phyloP scores from a whole-genome alignment of 2,888 invertebrate genomes.

The Lamproptera curius region DNA sequence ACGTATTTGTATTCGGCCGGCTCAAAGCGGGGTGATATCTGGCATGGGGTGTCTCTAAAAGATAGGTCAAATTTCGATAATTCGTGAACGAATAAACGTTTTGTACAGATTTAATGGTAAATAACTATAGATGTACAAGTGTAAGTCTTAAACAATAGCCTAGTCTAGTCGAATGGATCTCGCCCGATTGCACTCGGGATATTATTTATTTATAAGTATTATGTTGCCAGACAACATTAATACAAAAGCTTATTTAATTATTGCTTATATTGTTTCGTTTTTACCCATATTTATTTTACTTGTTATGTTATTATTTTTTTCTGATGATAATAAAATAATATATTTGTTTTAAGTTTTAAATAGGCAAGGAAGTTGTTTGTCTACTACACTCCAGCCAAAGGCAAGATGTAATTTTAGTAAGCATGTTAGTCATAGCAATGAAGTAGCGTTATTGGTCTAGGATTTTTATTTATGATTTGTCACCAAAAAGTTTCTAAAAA shows the following conservation, averaged over 20 bases:
- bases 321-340: too few relatives aligned
- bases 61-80: conserved; percentile 71
- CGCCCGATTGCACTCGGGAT: conserved; percentile 52
- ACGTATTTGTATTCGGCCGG: conserved; percentile 60
- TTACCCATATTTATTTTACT: too few relatives aligned
- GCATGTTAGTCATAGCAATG: too few relatives aligned
- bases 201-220: conserved; percentile 17
- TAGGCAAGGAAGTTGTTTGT: too few relatives aligned
- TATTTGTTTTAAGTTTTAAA: too few relatives aligned
- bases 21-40: conserved; percentile 50
- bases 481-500: too few relatives aligned
- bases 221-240: background rate
- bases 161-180: conserved; percentile 57
- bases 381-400: too few relatives aligned
- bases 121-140: conserved; percentile 32
- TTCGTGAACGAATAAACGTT: conserved; percentile 67
- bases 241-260: background rate
- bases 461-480: too few relatives aligned
- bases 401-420: too few relatives aligned
- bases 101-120: conserved; percentile 72
- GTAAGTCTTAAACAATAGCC: conserved; percentile 56
- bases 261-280: background rate
- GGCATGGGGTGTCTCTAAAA: conserved; percentile 33
- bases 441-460: too few relatives aligned
- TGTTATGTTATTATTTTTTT: too few relatives aligned